Evolutionary conservation across 2,113 vertebrate genomes (phyloP), one percentile per base, ranked within the genome.

Genomic region (Pogonocichla stellata): DNA sequence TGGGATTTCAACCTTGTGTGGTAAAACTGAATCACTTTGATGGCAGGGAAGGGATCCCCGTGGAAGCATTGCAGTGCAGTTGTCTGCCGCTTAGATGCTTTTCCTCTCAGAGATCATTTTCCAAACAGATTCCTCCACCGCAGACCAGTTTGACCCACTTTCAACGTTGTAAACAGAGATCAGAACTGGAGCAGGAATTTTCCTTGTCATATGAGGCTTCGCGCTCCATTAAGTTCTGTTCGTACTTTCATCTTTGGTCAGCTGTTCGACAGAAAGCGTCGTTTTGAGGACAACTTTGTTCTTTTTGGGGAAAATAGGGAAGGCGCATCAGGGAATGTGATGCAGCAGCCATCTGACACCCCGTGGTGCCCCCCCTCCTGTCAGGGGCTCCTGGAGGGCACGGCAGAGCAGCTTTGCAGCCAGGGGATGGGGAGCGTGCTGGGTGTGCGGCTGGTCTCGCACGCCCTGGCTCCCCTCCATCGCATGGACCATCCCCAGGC

Each of bases 161-260:
- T 86, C 74, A 73, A 61, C 4, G 5, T 9, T 75, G 95, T 87
- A 96, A 93, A 96, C 92, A 95, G 86, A 85, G 88, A 93, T 88
- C 62, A 90, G 92, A 93, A 93, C 36, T 82, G 80, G 89, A 96
- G 87, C 43, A 29, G 86, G 93, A 94, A 94, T 95, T 92, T 95
- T 96, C 84, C 93, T 96, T 94, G 93, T 95, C 96, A 36, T 92
- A 42, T 58, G 88, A 92, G 74, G 84, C 88, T 95, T 95, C 38
- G 12, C 45, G 85, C 93, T 94, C 88, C 82, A 86, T 93, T 96
- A 95, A 97, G 61, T 90, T 93, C 29, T 85, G 81, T 95, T 86
- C 86, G 90, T 86, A 84, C 72, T 92, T 95, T 95, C 82, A 60
- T 91, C 95, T 92, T 84, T 86, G 77, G 69, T 90, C 85, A 92